These are phyloP conservation scores for Oryzias curvinotus DNA, from an alignment of 2,113 vertebrate species.

Conservation along the genomic window DNA sequence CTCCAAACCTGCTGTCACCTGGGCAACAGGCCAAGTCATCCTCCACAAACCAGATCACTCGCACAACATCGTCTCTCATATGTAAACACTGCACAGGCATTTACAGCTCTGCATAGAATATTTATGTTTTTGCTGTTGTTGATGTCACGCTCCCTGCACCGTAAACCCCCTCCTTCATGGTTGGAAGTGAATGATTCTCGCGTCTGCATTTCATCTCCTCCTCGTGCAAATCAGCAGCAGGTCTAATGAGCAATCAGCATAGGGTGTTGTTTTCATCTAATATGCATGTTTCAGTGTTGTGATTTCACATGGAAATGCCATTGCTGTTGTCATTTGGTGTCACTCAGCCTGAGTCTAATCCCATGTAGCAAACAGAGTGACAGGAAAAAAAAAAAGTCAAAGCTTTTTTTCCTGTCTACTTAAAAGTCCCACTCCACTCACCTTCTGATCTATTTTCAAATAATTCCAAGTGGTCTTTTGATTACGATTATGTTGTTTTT, in stretches of 20 bases:
- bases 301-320: conserved; percentile 34
- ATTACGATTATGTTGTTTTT: background rate
- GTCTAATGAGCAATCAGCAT: conserved; percentile 56
- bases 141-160: conserved; percentile 9
- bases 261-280: conserved; percentile 25
- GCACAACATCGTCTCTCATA: conserved; percentile 26
- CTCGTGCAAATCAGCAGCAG: conserved; percentile 38
- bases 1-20: conserved; percentile 18
- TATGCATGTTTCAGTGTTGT: conserved; percentile 42
- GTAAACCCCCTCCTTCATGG: conserved; percentile 1
- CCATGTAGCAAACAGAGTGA: conserved; percentile 29
- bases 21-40: conserved; percentile 11
- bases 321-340: conserved; percentile 23
- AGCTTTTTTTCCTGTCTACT: background rate
- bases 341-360: conserved; percentile 30
- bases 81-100: conserved; percentile 24
- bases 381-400: conserved; percentile 11
- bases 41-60: conserved; percentile 26
- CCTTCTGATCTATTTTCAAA: too few relatives aligned
- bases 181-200: conserved; percentile 29
- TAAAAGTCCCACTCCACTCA: too few relatives aligned
- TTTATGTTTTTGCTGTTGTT: conserved; percentile 14
- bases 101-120: conserved; percentile 16
- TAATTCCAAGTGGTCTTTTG: too few relatives aligned
- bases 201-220: conserved; percentile 34